phyloP scores from a whole-genome alignment of 2,888 invertebrate species.

The Encarsia formosa region DNA sequence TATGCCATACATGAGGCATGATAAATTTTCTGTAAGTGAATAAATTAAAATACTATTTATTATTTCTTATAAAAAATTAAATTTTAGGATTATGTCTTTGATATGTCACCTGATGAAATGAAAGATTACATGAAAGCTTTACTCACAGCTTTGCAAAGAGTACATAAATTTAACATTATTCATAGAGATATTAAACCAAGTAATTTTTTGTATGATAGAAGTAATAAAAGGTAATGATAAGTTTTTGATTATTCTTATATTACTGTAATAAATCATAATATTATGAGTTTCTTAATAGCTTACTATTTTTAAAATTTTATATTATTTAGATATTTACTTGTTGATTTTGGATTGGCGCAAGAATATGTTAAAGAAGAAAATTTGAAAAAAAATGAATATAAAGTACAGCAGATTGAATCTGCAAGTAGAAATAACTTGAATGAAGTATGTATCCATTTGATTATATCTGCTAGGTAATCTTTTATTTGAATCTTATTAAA shows the following conservation, averaged over 20 bases:
- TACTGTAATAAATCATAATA: neutral
- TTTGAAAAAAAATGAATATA: no score
- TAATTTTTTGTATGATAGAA: constrained; percentile 82
- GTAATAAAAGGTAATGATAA: constrained; percentile 57
- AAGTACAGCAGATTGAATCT: no score
- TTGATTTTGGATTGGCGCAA: constrained; percentile 89
- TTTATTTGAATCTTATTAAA: no score
- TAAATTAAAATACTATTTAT: no score
- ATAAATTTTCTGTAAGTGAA: constrained; percentile 67
- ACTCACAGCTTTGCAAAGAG: constrained; percentile 70
- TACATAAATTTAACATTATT: constrained; percentile 80
- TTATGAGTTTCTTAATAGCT: no score
- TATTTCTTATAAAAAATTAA: constrained; percentile 3
- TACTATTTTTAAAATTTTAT: no score
- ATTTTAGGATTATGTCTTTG: constrained; percentile 68
- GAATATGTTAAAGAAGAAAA: constrained; percentile 51
- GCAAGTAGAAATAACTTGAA: no score
- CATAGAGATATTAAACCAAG: constrained; percentile 89
- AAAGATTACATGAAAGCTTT: constrained; percentile 77
- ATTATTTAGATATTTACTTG: constrained; percentile 64
- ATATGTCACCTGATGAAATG: constrained; percentile 68
- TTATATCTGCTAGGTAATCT: no score
- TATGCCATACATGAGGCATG: constrained; percentile 85
- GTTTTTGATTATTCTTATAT: constrained; percentile 10
- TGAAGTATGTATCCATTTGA: no score